Conservation (phyloP, 2,113 vertebrate species). For the Corydoras maculifer region DNA sequence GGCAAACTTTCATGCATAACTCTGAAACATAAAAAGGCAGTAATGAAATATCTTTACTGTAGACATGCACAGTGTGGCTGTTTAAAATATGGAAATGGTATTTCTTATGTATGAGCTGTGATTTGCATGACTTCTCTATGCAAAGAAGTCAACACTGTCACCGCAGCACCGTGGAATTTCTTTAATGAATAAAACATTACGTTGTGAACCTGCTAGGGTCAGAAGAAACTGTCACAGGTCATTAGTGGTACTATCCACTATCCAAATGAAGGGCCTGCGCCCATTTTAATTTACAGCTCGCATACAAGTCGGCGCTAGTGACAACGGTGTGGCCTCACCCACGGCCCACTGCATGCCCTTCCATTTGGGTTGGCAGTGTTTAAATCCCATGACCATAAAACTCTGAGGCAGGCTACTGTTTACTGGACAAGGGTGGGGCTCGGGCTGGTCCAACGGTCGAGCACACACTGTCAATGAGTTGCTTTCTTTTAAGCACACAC, state of each 20-base stretch:
- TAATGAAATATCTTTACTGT: not conserved
- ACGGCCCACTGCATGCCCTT: constrained; percentile 46
- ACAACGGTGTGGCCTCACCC: constrained; percentile 26
- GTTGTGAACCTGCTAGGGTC: constrained; percentile 43
- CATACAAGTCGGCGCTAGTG: constrained; percentile 9
- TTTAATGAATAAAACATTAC: constrained; percentile 65
- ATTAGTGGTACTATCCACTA: constrained; percentile 51
- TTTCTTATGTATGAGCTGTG: constrained; percentile 38
- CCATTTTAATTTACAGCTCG: constrained; percentile 12
- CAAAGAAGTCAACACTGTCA: constrained; percentile 37
- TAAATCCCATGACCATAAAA: constrained; percentile 47
- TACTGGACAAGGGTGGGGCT: constrained; percentile 35
- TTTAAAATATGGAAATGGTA: constrained; percentile 1
- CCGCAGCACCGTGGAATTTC: constrained; percentile 41
- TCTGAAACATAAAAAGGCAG: not conserved
- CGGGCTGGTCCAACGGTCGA: constrained; percentile 31
- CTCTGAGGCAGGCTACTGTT: constrained; percentile 48
- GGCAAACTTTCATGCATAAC: not conserved
- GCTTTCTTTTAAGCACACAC: constrained; percentile 3
- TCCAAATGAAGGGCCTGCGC: constrained; percentile 47
- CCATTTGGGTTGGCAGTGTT: constrained; percentile 48
- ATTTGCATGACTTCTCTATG: constrained; percentile 50
- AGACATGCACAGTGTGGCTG: not conserved
- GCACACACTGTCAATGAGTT: constrained; percentile 25
- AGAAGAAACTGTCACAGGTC: constrained; percentile 58